A percentile compares a stretch with the other conserved stretches of the same genome.
Conservation (phyloP, 2,888 invertebrate genomes). For the Eupithecia subfuscata region DNA sequence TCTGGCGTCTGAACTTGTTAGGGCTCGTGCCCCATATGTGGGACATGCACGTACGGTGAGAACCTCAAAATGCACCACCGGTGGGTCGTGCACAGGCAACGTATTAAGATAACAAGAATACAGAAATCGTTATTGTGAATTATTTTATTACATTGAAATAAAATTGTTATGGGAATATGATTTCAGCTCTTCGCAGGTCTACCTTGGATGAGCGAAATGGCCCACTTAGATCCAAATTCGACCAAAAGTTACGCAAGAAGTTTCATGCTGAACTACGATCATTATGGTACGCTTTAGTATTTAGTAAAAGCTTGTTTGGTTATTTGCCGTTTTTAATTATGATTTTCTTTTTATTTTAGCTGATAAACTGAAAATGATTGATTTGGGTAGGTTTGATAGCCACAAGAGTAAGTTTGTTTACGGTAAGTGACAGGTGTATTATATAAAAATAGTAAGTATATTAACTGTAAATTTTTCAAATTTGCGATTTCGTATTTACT, state of each 20-base stretch:
- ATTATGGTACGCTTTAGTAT: background rate
- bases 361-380: constrained; percentile 12
- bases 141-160: no score
- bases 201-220: background rate
- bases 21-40: no score
- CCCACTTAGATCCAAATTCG: background rate
- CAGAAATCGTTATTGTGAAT: no score
- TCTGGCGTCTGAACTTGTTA: no score
- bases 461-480: no score
- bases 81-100: no score
- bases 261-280: background rate
- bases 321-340: background rate
- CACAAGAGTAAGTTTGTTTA: background rate
- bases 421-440: no score
- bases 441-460: no score
- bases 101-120: no score
- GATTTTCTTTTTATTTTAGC: constrained; percentile 4
- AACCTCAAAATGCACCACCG: no score
- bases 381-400: constrained; percentile 23
- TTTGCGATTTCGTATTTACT: no score
- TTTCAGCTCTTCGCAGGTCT: background rate
- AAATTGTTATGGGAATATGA: background rate
- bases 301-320: background rate
- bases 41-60: no score
- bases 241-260: background rate